Base-by-base conservation (phyloP, 37 sponge, comb jelly and placozoan species). In the Eunapius fragilis region DNA sequence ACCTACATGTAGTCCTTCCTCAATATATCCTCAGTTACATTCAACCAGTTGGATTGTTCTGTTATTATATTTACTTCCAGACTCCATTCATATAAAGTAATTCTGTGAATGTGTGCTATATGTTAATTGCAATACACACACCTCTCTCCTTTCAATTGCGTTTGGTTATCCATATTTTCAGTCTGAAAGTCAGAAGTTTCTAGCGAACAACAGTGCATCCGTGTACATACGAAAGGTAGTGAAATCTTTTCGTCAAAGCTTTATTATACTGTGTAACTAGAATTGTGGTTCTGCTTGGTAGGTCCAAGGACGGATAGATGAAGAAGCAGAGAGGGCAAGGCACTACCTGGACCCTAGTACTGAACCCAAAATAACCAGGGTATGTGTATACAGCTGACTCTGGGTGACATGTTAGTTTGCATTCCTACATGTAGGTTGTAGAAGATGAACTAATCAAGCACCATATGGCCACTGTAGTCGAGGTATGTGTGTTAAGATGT, bases 191-290 rank as follows among this genome's bases (percentile, higher is more conserved):
- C 99, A 99, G 79, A 97, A 91, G 84, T 91, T 97, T 32, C 78
- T 99, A 25, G 94, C 95, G 50, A 94, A 99, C 70, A 99, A 99
- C 90, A 95, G 97, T 92, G 97, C 99, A 14, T 93, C 98, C 13
- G 96, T 95, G 17, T 99, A 96, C 86, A 91, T 99, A 47, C 91
- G 91, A 79, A 99, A 94, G 92, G 98, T 94, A 74, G 69, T 77
- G n/a, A 14, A 31, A 5, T 38, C 10, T 6, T 83, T 25, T 41
- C 23, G 4, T 47, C 41, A 41, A 41, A 9, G 41, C 41, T 41
- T 41, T 28, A 49, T 10, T 85, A 5, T 4, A 25, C 26, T 25
- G 28, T 85, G 27, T 83, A 37, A 10, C 6, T 69, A 25, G 26
- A 69, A 68, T 30, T 69, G 19, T 80, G 70, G 67, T 13, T 70